Base-by-base conservation (phyloP, 2,113 vertebrate species). In the Nannospalax galili region DNA sequence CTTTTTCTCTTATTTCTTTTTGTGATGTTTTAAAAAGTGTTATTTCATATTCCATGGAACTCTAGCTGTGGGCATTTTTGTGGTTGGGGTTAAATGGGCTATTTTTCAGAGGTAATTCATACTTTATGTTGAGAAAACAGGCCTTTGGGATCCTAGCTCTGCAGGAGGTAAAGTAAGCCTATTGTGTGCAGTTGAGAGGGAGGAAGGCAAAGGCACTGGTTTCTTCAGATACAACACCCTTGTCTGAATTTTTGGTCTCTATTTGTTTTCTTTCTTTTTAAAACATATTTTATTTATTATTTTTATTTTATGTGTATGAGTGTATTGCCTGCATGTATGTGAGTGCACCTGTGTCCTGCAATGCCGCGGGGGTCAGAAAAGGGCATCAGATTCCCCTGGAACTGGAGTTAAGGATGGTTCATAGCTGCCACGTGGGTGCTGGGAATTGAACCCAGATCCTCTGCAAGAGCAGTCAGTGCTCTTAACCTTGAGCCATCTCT, bases 241-340 rank as follows among this genome's bases (percentile, higher is more conserved):
- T 70, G 30, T 78, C 28, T 79, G 52, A 73, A 48, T 10, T 89
- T 92, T 74, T 77, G 7, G 32, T 77, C 64, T 90, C 87, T 64
- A n/a, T 93, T 40, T n/a, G 67, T 81, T 90, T 92, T 45, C 40
- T 84, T 60, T 12, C n/a, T n/a, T n/a, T n/a, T n/a, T n/a, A n/a
- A n/a, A n/a, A n/a, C n/a, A n/a, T n/a, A n/a, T n/a, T n/a, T n/a
- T n/a, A n/a, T n/a, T n/a, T n/a, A n/a, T n/a, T n/a, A n/a, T n/a
- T n/a, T n/a, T n/a, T n/a, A n/a, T n/a, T n/a, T n/a, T n/a, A n/a
- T n/a, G n/a, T n/a, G n/a, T n/a, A n/a, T n/a, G n/a, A n/a, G n/a
- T n/a, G n/a, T n/a, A n/a, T n/a, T n/a, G n/a, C n/a, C n/a, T n/a
- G n/a, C n/a, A n/a, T n/a, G n/a, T n/a, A n/a, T n/a, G n/a, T n/a